Percentiles rank a stretch among this genome's conserved stretches.
These are phyloP conservation scores for Poecile montanus DNA, from an alignment of 2,797 vertebrate genomes.

Conservation along the genomic window DNA sequence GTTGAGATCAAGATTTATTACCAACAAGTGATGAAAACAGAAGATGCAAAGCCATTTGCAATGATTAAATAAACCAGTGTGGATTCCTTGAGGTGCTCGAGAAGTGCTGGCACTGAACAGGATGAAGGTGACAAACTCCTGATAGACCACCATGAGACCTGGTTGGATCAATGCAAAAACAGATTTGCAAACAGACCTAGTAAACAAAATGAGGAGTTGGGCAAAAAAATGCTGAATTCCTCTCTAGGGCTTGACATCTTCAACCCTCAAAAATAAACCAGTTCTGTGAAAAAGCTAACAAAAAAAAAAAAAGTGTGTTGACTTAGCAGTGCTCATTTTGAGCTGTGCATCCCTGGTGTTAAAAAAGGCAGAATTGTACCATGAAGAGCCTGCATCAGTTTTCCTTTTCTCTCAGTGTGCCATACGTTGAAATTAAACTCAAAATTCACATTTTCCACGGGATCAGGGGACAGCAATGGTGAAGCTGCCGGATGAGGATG, in stretches of 20 bases:
- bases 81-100: background rate
- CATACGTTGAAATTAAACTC: background rate
- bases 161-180: background rate
- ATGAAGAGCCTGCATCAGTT: background rate
- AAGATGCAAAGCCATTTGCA: background rate
- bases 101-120: background rate
- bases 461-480: background rate
- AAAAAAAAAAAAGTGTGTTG: background rate
- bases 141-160: background rate
- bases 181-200: background rate
- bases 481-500: rapidly evolving
- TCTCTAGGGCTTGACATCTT: background rate
- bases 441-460: background rate
- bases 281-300: background rate
- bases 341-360: background rate
- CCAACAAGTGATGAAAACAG: background rate
- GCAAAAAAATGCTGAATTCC: background rate
- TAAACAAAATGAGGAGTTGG: background rate
- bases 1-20: background rate
- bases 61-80: background rate
- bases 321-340: background rate
- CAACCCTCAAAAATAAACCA: background rate
- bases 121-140: background rate
- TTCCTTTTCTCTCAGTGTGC: background rate
- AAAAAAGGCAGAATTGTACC: background rate